Conservation (phyloP, 64 coral and sea anemone genomes). For the Stylophora pistillata region DNA sequence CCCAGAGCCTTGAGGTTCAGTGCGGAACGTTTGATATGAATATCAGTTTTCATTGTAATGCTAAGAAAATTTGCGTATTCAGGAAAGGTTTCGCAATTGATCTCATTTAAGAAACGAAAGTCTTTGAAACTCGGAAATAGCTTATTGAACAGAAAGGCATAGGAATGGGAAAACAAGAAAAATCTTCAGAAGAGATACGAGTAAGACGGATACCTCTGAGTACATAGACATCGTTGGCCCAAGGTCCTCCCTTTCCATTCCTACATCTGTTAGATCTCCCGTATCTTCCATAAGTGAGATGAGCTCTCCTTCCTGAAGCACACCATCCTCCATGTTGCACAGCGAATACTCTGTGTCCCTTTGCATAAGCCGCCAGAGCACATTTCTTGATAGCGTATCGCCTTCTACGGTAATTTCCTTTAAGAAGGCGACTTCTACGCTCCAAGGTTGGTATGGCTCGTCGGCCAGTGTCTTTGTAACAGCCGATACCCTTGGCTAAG, state of each 20-base stretch:
- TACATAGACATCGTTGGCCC: conserved; percentile 49
- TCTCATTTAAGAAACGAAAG: not conserved
- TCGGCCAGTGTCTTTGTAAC: conserved; percentile 23
- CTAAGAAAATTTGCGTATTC: not conserved
- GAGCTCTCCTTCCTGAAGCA: conserved; percentile 16
- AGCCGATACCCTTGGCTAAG: conserved; percentile 34
- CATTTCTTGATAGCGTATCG: conserved; percentile 29
- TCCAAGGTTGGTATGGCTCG: conserved; percentile 25
- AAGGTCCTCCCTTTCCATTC: conserved; percentile 35
- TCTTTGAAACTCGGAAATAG: not conserved
- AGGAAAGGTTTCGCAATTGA: not conserved
- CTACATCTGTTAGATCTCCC: conserved; percentile 32
- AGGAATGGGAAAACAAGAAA: no score
- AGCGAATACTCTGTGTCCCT: conserved; percentile 30
- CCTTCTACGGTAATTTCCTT: conserved; percentile 24
- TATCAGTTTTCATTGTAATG: not conserved
- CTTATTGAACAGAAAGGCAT: not conserved
- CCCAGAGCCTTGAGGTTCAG: not conserved
- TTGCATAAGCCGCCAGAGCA: not conserved
- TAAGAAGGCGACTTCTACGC: conserved; percentile 21
- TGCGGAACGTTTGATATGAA: not conserved
- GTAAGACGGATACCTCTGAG: conserved; percentile 16
- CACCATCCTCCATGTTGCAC: conserved; percentile 42
- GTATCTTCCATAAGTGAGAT: conserved; percentile 24
- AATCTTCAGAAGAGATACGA: no score